Evolutionary conservation across 2,113 vertebrate genomes (phyloP).

Genomic region (Tyrannus savana): DNA sequence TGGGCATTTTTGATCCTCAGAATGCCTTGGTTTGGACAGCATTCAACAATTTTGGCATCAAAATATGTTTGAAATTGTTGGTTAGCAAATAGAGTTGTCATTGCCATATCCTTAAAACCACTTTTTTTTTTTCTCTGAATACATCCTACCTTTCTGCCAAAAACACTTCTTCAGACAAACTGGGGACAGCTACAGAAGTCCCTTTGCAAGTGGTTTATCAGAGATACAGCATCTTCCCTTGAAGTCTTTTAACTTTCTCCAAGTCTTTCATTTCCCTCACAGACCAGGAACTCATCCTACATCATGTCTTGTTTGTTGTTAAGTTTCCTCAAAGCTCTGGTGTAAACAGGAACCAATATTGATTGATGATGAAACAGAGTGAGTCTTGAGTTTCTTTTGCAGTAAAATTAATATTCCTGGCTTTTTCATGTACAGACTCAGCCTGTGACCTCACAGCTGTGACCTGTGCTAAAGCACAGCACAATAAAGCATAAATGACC

Average conservation of each 20-base stretch:
- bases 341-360: neutral
- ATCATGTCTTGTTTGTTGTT: neutral
- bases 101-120: neutral
- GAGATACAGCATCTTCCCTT: neutral
- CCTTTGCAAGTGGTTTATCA: neutral
- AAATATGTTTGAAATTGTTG: neutral
- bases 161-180: neutral
- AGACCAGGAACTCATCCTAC: neutral
- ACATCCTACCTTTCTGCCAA: neutral
- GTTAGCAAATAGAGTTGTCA: neutral
- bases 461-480: neutral
- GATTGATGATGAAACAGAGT: neutral
- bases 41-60: neutral
- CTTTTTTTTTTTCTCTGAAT: neutral
- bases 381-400: neutral
- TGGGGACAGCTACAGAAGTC: neutral
- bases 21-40: neutral
- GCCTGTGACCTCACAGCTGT: neutral
- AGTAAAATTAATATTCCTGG: conserved; percentile 42
- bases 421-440: neutral
- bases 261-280: neutral
- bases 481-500: neutral
- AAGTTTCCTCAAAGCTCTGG: neutral
- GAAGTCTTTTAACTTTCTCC: neutral
- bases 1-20: neutral